Conservation (phyloP, 2,888 invertebrate species). For the Epirrhoe alternata region DNA sequence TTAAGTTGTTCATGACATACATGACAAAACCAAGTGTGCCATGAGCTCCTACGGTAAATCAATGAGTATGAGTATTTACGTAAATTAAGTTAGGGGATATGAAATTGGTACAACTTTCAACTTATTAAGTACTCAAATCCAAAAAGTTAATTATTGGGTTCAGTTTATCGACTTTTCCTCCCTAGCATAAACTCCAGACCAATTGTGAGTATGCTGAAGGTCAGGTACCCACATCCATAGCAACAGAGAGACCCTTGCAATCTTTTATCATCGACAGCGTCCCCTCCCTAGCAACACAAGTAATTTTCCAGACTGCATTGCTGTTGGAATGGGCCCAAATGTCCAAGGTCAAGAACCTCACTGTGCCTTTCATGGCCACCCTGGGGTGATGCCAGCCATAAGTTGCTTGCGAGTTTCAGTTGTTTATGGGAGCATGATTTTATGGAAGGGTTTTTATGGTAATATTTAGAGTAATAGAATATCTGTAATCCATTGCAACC, state of each 20-base stretch:
- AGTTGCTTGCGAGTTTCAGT: conserved; percentile 2
- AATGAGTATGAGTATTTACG: too few relatives aligned
- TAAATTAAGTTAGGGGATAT: too few relatives aligned
- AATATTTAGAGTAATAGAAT: background rate
- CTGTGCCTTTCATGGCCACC: conserved; percentile 8
- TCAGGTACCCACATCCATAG: background rate
- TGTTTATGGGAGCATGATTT: conserved; percentile 9
- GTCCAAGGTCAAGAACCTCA: conserved; percentile 16
- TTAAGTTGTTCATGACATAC: too few relatives aligned
- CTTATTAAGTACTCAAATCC: background rate
- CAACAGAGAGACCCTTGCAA: background rate
- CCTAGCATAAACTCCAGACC: background rate
- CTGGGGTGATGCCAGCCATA: conserved; percentile 1
- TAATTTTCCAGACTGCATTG: conserved; percentile 34
- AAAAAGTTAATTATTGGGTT: background rate
- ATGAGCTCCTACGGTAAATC: too few relatives aligned
- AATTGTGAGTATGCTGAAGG: background rate
- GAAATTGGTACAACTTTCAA: too few relatives aligned
- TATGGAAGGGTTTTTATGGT: background rate
- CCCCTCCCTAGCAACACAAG: conserved; percentile 25
- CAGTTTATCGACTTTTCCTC: background rate
- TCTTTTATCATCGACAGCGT: conserved; percentile 22
- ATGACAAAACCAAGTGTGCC: too few relatives aligned
- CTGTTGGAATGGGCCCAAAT: conserved; percentile 45
- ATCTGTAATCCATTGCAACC: background rate